Evolutionary conservation across 2,797 vertebrate genomes (phyloP), one percentile per base, ranked within the genome.

Genomic region (Eupleurogrammus muticus): DNA sequence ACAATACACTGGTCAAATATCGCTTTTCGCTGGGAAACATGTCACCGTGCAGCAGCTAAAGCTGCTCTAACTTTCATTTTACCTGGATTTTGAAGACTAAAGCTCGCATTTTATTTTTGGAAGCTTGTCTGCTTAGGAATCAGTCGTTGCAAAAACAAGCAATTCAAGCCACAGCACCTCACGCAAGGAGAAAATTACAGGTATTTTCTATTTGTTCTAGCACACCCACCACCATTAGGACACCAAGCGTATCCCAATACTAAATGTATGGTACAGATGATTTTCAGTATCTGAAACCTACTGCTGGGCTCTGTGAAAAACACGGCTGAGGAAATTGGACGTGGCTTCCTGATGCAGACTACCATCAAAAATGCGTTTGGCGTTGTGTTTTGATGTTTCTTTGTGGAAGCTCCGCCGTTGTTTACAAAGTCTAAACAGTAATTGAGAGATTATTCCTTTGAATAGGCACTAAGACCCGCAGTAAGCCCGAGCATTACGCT

Each of bases 381-480:
- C 49, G 5, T 68, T 66, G 11, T 47, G 5, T 38, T 70, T 23
- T 32, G 47, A 23, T 1, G 5, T 28, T 34, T 65, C 11, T 65
- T 6, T 35, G 53, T 48, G 40, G 11, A 49, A 69, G 42, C 65
- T 46, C 1, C 49, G 42, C 21, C 28, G 47, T 75, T 70, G 66
- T 64, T 74, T 61, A 68, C 19, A 50, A 53, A 38, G 63, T 54
- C 68, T 35, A 8, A 16, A 21, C 14, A 28, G 20, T 72, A 64
- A 75, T 47, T 48, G 32, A 42, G 57, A 60, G 72, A 78, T 72
- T 54, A 66, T 62, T 62, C 21, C 44, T 55, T 51, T 62, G 56
- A 58, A 54, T 57, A n/a, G 19, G 24, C 47, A 13, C 24, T 55
- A 54, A 71, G 24, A 60, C 55, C 12, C 32, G 24, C 61, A 55